phyloP scores from a whole-genome alignment of 1,140 invertebrate species.

The Vanessa tameamea region DNA sequence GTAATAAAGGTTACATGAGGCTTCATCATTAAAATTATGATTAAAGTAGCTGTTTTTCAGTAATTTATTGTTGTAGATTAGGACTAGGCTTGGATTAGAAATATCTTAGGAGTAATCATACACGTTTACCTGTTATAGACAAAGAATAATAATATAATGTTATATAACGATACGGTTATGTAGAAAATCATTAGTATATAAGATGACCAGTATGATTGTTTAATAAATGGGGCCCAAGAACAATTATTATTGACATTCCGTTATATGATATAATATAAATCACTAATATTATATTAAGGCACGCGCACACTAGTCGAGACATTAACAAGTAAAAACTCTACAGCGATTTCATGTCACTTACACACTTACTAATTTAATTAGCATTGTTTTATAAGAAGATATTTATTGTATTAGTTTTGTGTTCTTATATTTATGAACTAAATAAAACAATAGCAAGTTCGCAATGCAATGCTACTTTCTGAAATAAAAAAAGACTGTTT shows the following conservation, averaged over 20 bases:
- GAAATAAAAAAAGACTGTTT: too few relatives aligned
- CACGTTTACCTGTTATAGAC: background rate
- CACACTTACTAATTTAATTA: too few relatives aligned
- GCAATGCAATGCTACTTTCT: too few relatives aligned
- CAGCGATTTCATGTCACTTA: too few relatives aligned
- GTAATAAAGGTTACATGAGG: background rate
- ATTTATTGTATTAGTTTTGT: too few relatives aligned
- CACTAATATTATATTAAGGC: conserved; percentile 4
- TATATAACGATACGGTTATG: background rate
- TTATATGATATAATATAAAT: conserved; percentile 11
- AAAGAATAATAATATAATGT: background rate
- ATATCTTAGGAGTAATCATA: background rate
- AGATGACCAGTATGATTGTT: background rate
- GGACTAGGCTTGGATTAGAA: background rate
- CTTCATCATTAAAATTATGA: background rate
- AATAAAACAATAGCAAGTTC: too few relatives aligned
- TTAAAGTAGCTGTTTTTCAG: conserved; percentile 1
- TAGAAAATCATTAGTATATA: background rate
- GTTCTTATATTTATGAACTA: too few relatives aligned
- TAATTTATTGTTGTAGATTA: conserved; percentile 12
- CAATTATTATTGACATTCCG: conserved; percentile 24
- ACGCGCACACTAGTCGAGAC: background rate
- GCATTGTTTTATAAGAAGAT: too few relatives aligned
- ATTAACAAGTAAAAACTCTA: background rate
- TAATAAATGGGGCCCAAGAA: conserved; percentile 18